Evolutionary conservation across 1,140 invertebrate genomes (phyloP), one percentile per base, ranked within the genome.

Genomic region (Macrocentrus cingulum): DNA sequence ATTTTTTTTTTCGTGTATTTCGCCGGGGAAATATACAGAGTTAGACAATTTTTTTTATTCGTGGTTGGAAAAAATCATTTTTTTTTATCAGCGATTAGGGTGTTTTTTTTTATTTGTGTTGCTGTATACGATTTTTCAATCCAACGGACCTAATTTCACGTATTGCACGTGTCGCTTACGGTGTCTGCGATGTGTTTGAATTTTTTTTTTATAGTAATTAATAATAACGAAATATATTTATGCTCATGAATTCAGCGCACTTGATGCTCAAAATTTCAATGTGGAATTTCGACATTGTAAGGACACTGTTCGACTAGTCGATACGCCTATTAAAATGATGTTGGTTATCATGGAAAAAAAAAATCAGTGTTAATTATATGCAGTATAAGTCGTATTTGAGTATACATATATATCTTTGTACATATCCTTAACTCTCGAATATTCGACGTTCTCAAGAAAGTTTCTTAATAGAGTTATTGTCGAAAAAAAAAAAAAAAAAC

Each of bases 331-430:
- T 36, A 15, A 5, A 4, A 18, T 7, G 16, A 37, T 51, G 18
- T 19, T 34, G 19, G n/a, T n/a, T n/a, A n/a, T n/a, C n/a, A n/a
- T n/a, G n/a, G n/a, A n/a, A n/a, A n/a, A n/a, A n/a, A n/a, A n/a
- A n/a, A n/a, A n/a, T n/a, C n/a, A n/a, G n/a, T n/a, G n/a, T n/a
- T n/a, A n/a, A n/a, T n/a, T n/a, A n/a, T n/a, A n/a, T n/a, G n/a
- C n/a, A n/a, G n/a, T n/a, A n/a, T n/a, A n/a, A n/a, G n/a, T n/a
- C n/a, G n/a, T 64, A 60, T 55, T 61, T 64, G 49, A 60, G 66
- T 67, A 69, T 65, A 65, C 64, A 67, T 64, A 69, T 69, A 68
- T 67, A 60, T 71, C 64, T 72, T 72, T 79, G 75, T 79, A 77
- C 75, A 77, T 79, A 79, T 79, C 73, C 66, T 64, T 73, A 70